phyloP scores from a whole-genome alignment of 2,113 vertebrate genomes.

The Lophochroa leadbeateri region DNA sequence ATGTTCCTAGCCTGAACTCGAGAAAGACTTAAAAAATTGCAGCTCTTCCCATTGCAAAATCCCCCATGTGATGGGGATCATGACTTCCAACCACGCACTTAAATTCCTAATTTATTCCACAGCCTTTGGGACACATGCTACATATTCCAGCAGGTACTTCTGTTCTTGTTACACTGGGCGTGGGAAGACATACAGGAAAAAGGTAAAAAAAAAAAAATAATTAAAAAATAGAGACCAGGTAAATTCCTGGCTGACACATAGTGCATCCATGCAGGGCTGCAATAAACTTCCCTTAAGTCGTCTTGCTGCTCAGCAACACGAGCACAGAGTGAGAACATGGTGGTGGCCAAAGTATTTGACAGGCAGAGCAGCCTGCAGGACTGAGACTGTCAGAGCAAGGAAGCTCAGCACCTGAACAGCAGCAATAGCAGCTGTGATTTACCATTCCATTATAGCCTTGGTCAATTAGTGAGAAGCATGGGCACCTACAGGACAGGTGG shows the following conservation, averaged over 20 bases:
- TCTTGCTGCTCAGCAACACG: background rate
- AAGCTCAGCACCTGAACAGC: background rate
- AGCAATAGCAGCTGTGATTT: background rate
- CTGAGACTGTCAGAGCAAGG: background rate
- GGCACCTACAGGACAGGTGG: background rate
- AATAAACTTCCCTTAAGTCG: fast-evolving
- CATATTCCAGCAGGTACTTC: background rate
- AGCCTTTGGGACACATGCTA: background rate
- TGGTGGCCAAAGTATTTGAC: background rate
- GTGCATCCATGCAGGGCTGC: background rate
- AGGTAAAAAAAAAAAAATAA: background rate
- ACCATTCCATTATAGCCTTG: fast-evolving
- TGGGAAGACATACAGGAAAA: background rate
- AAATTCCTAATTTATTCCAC: background rate
- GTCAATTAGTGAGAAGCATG: fast-evolving
- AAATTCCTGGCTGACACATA: background rate
- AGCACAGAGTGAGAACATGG: background rate
- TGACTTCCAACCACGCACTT: background rate
- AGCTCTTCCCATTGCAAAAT: background rate
- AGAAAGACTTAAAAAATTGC: background rate
- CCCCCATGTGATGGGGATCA: fast-evolving
- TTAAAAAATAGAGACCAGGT: too few species aligned
- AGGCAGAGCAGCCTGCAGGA: fast-evolving
- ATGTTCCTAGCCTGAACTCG: background rate
- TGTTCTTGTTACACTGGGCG: background rate